These are phyloP conservation scores for Salvelinus fontinalis DNA, from an alignment of 2,113 vertebrate species.

Conservation along the genomic window DNA sequence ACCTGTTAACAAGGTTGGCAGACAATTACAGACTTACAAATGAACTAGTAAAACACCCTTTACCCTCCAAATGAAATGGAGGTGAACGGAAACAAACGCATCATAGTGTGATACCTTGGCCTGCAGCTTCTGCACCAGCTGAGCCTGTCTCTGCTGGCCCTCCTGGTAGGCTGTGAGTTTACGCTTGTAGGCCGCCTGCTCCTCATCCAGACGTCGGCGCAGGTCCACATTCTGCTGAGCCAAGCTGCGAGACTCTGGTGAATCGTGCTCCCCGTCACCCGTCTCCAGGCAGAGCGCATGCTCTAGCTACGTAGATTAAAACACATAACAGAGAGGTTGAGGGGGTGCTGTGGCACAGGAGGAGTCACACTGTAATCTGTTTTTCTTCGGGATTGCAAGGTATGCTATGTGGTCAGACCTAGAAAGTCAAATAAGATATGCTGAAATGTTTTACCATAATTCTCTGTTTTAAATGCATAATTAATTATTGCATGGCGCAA, in stretches of 20 bases:
- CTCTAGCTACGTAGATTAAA: slow-evolving; percentile 78
- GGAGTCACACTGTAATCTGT: background rate
- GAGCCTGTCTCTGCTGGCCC: slow-evolving; percentile 95
- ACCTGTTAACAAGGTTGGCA: too few relatives aligned
- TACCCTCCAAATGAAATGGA: background rate
- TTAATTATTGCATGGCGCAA: too few relatives aligned
- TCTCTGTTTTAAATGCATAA: too few relatives aligned
- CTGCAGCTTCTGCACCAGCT: slow-evolving; percentile 94
- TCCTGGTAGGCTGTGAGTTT: slow-evolving; percentile 97
- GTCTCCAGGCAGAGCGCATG: slow-evolving; percentile 83
- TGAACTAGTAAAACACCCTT: background rate
- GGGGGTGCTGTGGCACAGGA: too few relatives aligned
- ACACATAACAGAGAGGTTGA: background rate
- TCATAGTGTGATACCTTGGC: slow-evolving; percentile 78
- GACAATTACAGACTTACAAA: too few relatives aligned
- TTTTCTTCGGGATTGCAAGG: too few relatives aligned
- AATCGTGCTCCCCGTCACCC: slow-evolving; percentile 68
- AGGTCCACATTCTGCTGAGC: slow-evolving; percentile 90
- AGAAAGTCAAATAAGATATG: too few relatives aligned
- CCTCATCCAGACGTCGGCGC: slow-evolving; percentile 88
- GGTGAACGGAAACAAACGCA: background rate
- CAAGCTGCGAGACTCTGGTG: slow-evolving; percentile 76
- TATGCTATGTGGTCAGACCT: too few relatives aligned
- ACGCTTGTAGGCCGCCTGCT: slow-evolving; percentile 89
- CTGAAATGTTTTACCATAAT: too few relatives aligned